Evolutionary conservation across 2,113 vertebrate genomes (phyloP).

Genomic region (Daubentonia madagascariensis): DNA sequence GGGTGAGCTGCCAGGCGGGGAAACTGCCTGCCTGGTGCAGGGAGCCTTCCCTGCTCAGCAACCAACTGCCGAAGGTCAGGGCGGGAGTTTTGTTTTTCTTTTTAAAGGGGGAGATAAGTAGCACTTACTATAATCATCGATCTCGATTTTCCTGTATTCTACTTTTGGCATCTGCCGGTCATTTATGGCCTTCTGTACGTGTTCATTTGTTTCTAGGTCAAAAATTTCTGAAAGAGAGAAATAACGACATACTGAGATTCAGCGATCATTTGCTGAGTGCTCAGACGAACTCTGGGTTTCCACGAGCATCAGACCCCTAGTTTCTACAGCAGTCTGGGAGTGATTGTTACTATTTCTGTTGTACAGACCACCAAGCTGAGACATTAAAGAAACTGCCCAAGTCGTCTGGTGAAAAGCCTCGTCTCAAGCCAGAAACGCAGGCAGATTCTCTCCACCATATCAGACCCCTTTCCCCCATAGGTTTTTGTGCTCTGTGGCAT

Average conservation of each 20-base stretch:
- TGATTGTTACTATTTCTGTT: accelerated
- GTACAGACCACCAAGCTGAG: accelerated
- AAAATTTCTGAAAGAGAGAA: slow-evolving; percentile 85
- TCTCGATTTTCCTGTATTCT: slow-evolving; percentile 89
- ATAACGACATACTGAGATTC: neutral
- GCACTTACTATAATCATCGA: slow-evolving; percentile 93
- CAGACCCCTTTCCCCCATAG: accelerated
- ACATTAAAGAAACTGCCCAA: accelerated
- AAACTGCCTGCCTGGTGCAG: accelerated
- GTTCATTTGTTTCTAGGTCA: slow-evolving; percentile 92
- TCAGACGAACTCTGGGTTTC: accelerated
- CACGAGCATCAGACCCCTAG: accelerated
- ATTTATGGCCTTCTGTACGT: slow-evolving; percentile 85
- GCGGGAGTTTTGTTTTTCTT: accelerated
- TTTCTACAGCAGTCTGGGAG: accelerated
- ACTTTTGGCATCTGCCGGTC: slow-evolving; percentile 93
- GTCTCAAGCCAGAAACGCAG: neutral
- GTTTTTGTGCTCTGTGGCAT: accelerated
- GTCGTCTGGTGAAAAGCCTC: accelerated
- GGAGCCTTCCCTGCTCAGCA: neutral
- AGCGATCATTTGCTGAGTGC: accelerated
- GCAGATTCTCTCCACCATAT: accelerated
- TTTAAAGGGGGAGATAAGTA: neutral
- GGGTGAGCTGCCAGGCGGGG: neutral
- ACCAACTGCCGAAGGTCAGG: neutral